Base-by-base conservation (phyloP, 2,113 vertebrate genomes). In the Tautogolabrus adspersus region DNA sequence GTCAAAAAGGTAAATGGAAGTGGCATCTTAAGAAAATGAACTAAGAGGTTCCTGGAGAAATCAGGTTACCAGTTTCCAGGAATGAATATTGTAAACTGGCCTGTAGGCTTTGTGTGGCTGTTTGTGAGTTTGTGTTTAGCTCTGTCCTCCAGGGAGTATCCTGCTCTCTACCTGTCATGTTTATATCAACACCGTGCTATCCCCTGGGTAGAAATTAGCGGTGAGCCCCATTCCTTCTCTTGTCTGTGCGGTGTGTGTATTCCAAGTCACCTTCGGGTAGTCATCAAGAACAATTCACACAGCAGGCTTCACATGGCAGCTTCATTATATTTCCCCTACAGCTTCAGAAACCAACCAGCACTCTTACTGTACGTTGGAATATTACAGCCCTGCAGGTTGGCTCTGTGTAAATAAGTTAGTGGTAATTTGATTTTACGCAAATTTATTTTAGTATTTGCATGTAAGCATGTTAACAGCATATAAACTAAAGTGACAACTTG, bases 251-350 rank as follows among this genome's bases (percentile, higher is more conserved):
- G 57, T 74, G 22, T 77, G 21, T 56, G 57, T 56, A 55, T 34
- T 61, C n/a, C 13, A 15, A 65, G 44, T 81, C 54, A 62, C 46
- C 75, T 76, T 74, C 54, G 3, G 75, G 61, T 34, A 26, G 15
- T 69, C 58, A 52, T 79, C 66, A 73, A 65, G 54, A 23, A 30
- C 34, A 62, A 60, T 19, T 34, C 42, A 57, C 22, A 64, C 37
- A 55, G 22, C 59, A 66, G 1, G 71, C 30, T 37, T 40, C 62
- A 70, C 21, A 38, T 72, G 59, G 74, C 77, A 79, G 77, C 26
- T 74, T 79, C 61, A 84, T 83, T 81, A 82, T 30, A 66, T 67
- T 82, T 75, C 16, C 58, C 56, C 75, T 62, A 52, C 42, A 70
- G 61, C 60, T 4, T 15, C 26, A 71, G 42, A 83, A 62, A 72